Conservation (phyloP, 2,797 vertebrate species). For the Alauda arvensis region DNA sequence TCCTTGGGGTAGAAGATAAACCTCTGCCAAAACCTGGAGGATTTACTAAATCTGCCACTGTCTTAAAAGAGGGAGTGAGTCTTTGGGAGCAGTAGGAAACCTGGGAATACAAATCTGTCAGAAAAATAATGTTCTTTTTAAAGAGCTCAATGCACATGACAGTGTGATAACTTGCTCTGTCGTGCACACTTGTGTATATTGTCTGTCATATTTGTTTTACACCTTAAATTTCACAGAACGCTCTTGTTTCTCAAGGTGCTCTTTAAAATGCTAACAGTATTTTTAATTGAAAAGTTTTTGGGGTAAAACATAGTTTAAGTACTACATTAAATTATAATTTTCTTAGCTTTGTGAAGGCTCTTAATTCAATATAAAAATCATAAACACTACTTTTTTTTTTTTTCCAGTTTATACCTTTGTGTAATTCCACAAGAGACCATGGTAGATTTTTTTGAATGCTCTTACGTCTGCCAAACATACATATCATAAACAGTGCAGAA, state of each 20-base stretch:
- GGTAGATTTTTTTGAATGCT: not conserved
- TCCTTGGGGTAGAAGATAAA: not conserved
- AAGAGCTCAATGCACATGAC: not conserved
- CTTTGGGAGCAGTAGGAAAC: not conserved
- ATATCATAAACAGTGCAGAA: not conserved
- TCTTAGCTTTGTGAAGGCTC: not conserved
- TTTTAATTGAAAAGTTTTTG: not conserved
- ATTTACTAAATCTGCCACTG: not conserved
- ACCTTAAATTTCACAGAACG: not conserved
- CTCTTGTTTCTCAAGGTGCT: not conserved
- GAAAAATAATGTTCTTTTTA: not conserved
- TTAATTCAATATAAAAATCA: not conserved
- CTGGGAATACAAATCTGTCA: not conserved
- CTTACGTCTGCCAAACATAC: not conserved
- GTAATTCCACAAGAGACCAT: not conserved
- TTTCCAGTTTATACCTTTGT: not conserved
- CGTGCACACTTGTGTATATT: not conserved
- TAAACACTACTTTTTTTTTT: not conserved
- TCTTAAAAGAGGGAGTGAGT: not conserved
- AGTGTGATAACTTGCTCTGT: not conserved
- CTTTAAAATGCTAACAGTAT: not conserved
- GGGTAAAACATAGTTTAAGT: not conserved
- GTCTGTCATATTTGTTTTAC: not conserved
- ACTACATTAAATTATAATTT: not conserved
- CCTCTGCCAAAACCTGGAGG: not conserved